These are phyloP conservation scores for Pavo muticus DNA, from an alignment of 2,113 vertebrate genomes.

Conservation along the genomic window DNA sequence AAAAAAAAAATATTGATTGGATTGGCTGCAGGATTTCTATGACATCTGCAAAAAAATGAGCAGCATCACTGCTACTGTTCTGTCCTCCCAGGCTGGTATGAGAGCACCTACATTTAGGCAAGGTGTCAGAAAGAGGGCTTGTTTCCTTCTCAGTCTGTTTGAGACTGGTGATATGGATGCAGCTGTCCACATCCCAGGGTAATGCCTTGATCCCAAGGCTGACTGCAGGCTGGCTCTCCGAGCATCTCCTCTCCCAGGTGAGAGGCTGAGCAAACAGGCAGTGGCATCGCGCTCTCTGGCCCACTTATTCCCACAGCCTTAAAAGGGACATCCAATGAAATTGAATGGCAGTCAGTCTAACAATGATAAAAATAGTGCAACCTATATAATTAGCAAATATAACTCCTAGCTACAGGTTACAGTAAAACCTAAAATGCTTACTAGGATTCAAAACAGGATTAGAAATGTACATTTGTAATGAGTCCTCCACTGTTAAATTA, in stretches of 20 bases:
- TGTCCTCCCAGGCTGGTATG: rapidly evolving
- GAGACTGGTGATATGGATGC: neutral
- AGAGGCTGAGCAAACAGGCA: neutral
- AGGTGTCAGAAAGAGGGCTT: neutral
- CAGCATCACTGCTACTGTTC: neutral
- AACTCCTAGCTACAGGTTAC: conserved; percentile 57
- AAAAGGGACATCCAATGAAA: conserved; percentile 65
- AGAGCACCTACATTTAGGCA: neutral
- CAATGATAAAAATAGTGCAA: conserved; percentile 68
- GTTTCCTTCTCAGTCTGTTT: neutral
- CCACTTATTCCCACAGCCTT: conserved; percentile 51
- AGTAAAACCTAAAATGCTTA: conserved; percentile 34
- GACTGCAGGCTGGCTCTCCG: rapidly evolving
- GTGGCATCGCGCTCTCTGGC: conserved; percentile 27
- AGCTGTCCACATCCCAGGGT: rapidly evolving
- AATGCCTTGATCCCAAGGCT: neutral
- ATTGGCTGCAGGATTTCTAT: neutral
- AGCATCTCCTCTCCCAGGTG: neutral
- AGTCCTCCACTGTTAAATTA: conserved; percentile 1
- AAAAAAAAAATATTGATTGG: neutral
- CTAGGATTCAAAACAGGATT: conserved; percentile 31
- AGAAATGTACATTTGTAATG: neutral
- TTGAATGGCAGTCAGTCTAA: conserved; percentile 59
- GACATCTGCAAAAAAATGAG: neutral
- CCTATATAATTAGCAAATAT: conserved; percentile 70